Evolutionary conservation across 2,113 vertebrate genomes (phyloP), one percentile per base, ranked within the genome.

Genomic region (Tricholaema leucomelas): DNA sequence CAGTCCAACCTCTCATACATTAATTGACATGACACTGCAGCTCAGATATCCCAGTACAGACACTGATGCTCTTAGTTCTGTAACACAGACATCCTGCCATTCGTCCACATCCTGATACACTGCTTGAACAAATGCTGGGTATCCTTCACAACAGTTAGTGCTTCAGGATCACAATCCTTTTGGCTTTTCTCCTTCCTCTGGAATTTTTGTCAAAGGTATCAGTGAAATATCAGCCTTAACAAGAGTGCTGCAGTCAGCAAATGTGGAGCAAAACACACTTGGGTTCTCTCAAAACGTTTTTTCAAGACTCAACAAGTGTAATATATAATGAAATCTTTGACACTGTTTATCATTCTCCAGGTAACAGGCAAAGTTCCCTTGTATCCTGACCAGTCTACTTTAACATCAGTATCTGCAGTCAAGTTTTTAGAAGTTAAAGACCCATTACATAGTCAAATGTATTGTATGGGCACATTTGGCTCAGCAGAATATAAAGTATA

Each of bases 181-280:
- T 36, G 59, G 66, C 14, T 82, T 36, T 72, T 65, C 33, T 55
- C n/a, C 20, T 46, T 60, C 21, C 23, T 23, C 33, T 56, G 0
- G 46, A 40, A 35, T 13, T 79, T 81, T 73, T 72, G 59, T 16
- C 35, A 70, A 23, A 18, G 10, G 30, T n/a, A 54, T 50, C 59
- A 61, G 9, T 28, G 28, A 82, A 91, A 70, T 9, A 69, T 12
- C 15, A 50, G 19, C 36, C 33, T 74, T 46, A 74, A 18, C 17
- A 17, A 44, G 36, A 21, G 10, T 27, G 54, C 6, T 71, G 24
- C 74, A 74, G 35, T 58, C 74, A 16, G 50, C 48, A 91, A 61
- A 65, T 0, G 0, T 7, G 33, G 56, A 82, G 80, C 1, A 2
- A 71, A 75, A 90, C 12, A 2, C 10, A 19, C 8, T 9, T 46